phyloP scores from a whole-genome alignment of 2,797 vertebrate species.

The Eremophila alpestris region DNA sequence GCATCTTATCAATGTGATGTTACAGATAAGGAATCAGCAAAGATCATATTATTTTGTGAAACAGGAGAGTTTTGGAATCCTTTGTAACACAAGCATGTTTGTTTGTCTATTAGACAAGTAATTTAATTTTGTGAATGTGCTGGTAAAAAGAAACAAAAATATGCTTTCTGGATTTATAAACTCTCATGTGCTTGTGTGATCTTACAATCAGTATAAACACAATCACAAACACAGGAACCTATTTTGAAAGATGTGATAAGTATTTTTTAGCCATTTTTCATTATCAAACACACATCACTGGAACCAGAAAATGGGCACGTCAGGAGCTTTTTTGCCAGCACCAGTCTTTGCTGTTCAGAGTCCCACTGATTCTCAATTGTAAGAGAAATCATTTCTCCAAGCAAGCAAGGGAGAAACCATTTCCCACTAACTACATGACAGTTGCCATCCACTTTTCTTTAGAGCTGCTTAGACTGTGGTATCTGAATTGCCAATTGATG shows the following conservation, averaged over 20 bases:
- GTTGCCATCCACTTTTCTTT: background rate
- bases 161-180: background rate
- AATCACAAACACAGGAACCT: background rate
- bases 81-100: background rate
- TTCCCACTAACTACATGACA: background rate
- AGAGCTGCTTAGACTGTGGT: background rate
- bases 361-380: background rate
- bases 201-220: background rate
- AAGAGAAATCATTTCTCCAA: background rate
- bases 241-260: background rate
- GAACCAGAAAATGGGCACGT: background rate
- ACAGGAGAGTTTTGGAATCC: background rate
- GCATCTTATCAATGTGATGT: background rate
- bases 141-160: background rate
- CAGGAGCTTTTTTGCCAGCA: background rate
- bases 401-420: background rate
- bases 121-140: background rate
- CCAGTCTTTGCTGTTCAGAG: background rate
- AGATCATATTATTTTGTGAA: background rate
- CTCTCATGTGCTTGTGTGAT: background rate
- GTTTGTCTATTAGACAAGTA: background rate
- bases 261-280: background rate
- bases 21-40: background rate
- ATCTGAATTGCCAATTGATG: background rate
- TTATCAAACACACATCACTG: background rate